Evolutionary conservation across 2,113 vertebrate genomes (phyloP), one percentile per base, ranked within the genome.

Genomic region (Typhlomys cinereus): DNA sequence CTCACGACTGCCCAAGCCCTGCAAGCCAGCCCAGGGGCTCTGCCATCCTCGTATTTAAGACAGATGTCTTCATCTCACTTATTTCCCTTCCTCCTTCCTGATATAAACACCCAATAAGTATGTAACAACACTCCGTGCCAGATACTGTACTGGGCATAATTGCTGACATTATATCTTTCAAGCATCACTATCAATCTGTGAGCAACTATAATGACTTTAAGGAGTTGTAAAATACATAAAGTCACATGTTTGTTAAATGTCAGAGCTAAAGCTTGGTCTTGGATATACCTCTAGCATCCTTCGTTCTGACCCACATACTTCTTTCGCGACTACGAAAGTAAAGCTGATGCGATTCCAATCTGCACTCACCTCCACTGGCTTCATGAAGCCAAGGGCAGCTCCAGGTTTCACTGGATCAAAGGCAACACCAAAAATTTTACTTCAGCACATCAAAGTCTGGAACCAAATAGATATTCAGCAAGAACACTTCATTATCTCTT

Each of bases 401-500:
- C 76, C 84, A 66, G 34, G 48, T 54, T 84, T 86, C 52, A 84
- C 48, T n/a, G 66, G 92, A 95, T 96, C 91, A 96, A 95, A 96
- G 62, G 86, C 41, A 76, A 83, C 61, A 92, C 75, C 86, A 91
- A 87, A 90, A 95, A 87, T 46, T 62, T 21, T 52, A 91, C 93
- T 92, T 94, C 86, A 96, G 62, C n/a, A 95, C 90, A 93, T 95
- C 92, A 91, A 80, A 95, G 94, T 91, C 89, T 88, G 76, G 44
- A 90, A 80, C 78, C 82, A 93, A 94, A 93, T 23, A 91, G 73
- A 89, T 87, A 95, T 84, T 92, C 89, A n/a, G 70, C 52, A 34
- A 94, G 92, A 95, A 86, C 50, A 86, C 67, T 94, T 95, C 75
- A 90, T 95, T 93, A 92, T 94, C 84, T 86, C 67, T 96, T 94